Base-by-base conservation (phyloP, 2,888 invertebrate species). In the Eupithecia exiguata region DNA sequence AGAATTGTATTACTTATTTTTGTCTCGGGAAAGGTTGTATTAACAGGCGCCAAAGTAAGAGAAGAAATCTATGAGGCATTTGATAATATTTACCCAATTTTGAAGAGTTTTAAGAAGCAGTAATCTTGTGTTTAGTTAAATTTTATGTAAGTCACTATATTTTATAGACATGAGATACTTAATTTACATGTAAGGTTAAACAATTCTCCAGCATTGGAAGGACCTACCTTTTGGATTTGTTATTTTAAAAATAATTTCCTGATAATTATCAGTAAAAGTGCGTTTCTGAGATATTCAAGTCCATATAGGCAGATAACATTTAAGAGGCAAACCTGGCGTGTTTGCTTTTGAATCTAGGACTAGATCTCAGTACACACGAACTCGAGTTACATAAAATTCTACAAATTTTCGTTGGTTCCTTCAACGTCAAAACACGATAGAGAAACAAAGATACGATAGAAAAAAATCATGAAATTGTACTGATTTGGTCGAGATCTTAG, bases 1-100 rank as follows among this genome's bases (percentile, higher is more conserved):
- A 96, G 99, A 86, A 97, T 99, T 86, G 99, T 99, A 6, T 95
- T 99, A 79, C 95, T 99, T 69, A 99, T 99, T 85, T 99, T 99
- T 94, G 99, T 99, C 6, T 99, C 99, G 79, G 99, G 99, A 68
- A 99, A 99, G 96, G 97, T 99, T 77, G 99, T 99, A 21, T 95
- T 99, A 79, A 99, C 99, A 80, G 99, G 99, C 80, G 99, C 99
- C 76, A 99, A 99, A 95, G 97, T 97, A 62, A 95, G 99, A 81
- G 96, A 97, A 89, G 99, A 98, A 90, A 98, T 99, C 74, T 98
- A 98, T 90, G 99, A 99, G 89, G 99, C 99, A 21, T 97, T 99
- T 91, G 98, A 98, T 87, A 99, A 98, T 90, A 99, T 99, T 89
- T 98, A 98, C 93, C 99, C 99, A 14, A 99, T 99, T 87, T 92